Conservation (phyloP, 2,113 vertebrate genomes). For the Gymnarchus niloticus region DNA sequence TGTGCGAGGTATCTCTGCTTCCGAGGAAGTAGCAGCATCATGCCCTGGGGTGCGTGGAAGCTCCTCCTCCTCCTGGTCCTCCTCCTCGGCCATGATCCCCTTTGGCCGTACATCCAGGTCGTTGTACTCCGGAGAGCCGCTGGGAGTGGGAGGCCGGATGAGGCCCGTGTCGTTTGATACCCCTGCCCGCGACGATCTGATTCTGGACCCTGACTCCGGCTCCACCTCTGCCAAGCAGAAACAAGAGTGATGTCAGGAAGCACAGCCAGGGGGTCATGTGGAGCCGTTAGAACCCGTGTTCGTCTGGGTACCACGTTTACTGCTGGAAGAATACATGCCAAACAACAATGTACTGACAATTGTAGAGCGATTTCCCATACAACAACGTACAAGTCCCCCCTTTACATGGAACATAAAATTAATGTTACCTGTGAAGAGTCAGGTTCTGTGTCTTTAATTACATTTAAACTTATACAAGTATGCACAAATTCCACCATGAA, state of each 20-base stretch:
- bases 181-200: constrained; percentile 53
- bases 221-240: constrained; percentile 52
- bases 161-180: constrained; percentile 46
- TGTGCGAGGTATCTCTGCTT: constrained; percentile 51
- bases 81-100: constrained; percentile 59
- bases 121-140: constrained; percentile 58
- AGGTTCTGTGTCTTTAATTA: neutral
- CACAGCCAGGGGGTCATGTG: neutral
- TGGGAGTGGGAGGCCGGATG: constrained; percentile 60
- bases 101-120: constrained; percentile 56
- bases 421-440: no score
- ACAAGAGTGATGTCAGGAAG: neutral
- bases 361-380: no score
- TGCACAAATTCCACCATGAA: no score
- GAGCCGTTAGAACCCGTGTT: neutral
- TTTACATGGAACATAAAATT: neutral
- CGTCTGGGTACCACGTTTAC: neutral
- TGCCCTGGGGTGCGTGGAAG: constrained; percentile 60
- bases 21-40: constrained; percentile 45
- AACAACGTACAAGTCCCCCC: neutral
- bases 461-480: neutral
- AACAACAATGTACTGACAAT: no score
- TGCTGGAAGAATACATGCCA: neutral
- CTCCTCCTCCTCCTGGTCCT: constrained; percentile 38
- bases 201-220: constrained; percentile 44